Conservation (phyloP, 1,140 invertebrate genomes). For the Galleria mellonella region DNA sequence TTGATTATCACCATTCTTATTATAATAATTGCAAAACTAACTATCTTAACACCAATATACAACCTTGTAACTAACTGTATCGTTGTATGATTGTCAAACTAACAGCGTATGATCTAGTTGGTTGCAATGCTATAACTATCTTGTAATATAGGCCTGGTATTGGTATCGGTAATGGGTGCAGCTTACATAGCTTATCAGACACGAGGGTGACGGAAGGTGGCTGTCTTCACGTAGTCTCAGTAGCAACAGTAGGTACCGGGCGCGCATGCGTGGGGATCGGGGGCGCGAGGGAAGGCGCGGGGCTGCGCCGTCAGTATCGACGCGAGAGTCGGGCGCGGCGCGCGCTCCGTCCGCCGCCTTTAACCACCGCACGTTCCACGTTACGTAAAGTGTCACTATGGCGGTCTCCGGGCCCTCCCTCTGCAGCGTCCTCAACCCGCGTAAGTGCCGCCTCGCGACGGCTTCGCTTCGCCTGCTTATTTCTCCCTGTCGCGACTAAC, state of each 20-base stretch:
- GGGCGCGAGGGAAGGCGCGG: conserved; percentile 26
- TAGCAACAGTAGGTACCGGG: conserved; percentile 9
- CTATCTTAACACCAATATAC: too few species aligned
- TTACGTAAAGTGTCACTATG: conserved; percentile 68
- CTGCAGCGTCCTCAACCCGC: conserved; percentile 61
- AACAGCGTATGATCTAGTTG: neutral
- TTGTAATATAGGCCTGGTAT: neutral
- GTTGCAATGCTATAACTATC: neutral
- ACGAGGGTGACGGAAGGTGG: conserved; percentile 18
- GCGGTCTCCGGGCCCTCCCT: conserved; percentile 58
- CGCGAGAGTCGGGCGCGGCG: conserved; percentile 63
- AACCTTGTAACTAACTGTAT: too few species aligned
- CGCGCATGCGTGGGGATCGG: conserved; percentile 8
- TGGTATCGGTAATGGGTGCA: conserved; percentile 14
- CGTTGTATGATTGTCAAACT: neutral
- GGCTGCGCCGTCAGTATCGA: conserved; percentile 59
- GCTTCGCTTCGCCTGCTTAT: conserved; percentile 49
- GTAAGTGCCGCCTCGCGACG: conserved; percentile 47
- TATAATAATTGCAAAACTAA: too few species aligned
- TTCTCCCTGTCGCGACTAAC: conserved; percentile 64
- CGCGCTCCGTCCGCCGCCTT: conserved; percentile 41
- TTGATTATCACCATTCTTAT: too few species aligned
- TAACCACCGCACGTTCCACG: conserved; percentile 16
- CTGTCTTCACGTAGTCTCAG: neutral
- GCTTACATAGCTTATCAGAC: neutral